Base-by-base conservation (phyloP, 30 jellyfish, hydroid and myxozoan genomes). In the Aurelia aurita complex sp. Pacific region DNA sequence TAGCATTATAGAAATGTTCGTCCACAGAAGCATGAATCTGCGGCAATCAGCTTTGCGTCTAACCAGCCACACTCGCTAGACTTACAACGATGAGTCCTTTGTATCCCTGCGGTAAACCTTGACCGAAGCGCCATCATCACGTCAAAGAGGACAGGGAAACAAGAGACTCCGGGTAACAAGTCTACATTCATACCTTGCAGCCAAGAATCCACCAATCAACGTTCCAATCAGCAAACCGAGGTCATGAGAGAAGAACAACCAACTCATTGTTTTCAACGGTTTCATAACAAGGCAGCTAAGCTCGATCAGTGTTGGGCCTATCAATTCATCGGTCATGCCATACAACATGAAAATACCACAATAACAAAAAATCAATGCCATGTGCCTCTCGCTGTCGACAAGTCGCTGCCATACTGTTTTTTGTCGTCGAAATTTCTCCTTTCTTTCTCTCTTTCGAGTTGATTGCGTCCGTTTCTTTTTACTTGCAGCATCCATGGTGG, bases 301-400 rank as follows among this genome's bases (percentile, higher is more conserved):
- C 64, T 92, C 98, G 61, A 92, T 92, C 75, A 92, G 73, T n/a
- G 98, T 92, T 38, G 98, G 98, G 53, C 98, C 98, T 8, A 91
- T 46, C 64, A 91, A 82, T 64, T 92, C 98, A 70, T 92, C 98
- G 19, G 98, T 79, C 98, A 92, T 92, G 5, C 98, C 98, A 57
- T 92, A 92, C 17, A 92, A 85, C 97, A 88, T 77, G 79, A 92
- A 92, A 19, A 92, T 79, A 50, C 98, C 98, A 87, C 98, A 92
- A 60, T 81, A 92, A 73, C 97, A 79, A 33, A 92, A 18, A 29
- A 92, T 83, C 82, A 82, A 23, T 10, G 96, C 92, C 96, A 81
- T 92, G 73, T 80, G 96, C 38, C 87, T 96, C 78, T 92, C 98
- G 82, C 94, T 87, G 86, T 87, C 98, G 71, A 86, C 87, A 40